Base-by-base conservation (phyloP, 2,888 invertebrate species). In the Margaritifera margaritifera region DNA sequence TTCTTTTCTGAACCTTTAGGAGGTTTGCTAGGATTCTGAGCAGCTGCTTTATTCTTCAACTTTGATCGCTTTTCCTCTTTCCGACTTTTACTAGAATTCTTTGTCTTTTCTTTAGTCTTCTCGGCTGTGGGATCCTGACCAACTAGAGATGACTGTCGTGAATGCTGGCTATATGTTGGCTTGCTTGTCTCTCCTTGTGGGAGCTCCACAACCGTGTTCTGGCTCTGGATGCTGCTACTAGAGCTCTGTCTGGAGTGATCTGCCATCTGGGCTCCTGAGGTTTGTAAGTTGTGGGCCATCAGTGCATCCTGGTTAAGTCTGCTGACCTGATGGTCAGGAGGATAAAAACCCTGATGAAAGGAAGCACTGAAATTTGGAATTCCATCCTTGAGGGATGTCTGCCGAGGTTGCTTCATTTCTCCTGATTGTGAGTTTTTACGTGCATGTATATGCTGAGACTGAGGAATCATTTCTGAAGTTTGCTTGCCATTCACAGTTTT, bases 191-290 rank as follows among this genome's bases (percentile, higher is more conserved):
- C 72, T 51, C 64, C 25, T n/a, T 68, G 42, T 15, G 66, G 53
- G 63, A 74, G 74, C 50, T 77, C 77, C 27, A 74, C 68, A 20
- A 77, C 74, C 6, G 77, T 77, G 42, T 72, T 71, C 63, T 68
- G 62, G 62, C 77, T 77, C 11, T 74, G 60, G 55, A 81, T 66
- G 53, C 79, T 81, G 66, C 78, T 79, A 53, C 61, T 78, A n/a
- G 81, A 81, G 71, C 81, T 78, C 65, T 81, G 78, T 55, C 79
- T 62, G n/a, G 78, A 77, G 64, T 81, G 81, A 22, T 57, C 22
- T 24, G 6, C 4, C 20, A 52, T 15, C 61, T 56, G 42, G 58
- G 53, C 58, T 55, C 62, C 68, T n/a, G 68, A 63, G 6, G 68
- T 62, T 19, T 62, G 68, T 31, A 58, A 63, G 51, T 63, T 63